Conservation (phyloP, 1,140 invertebrate genomes). For the Neodiprion pinetum region DNA sequence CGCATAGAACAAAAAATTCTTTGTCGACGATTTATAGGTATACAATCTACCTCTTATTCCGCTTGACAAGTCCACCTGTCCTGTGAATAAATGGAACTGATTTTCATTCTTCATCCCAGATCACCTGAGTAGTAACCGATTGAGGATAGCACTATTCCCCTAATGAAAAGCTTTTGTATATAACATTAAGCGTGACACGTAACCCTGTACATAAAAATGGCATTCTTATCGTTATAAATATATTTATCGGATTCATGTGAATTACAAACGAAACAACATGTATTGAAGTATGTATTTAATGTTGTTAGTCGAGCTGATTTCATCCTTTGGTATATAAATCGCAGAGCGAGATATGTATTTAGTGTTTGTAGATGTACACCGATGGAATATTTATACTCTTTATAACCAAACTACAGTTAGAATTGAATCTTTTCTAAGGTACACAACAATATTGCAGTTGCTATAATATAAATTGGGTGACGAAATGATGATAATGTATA, state of each 20-base stretch:
- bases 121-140: too few relatives aligned
- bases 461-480: background rate
- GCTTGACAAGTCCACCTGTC: background rate
- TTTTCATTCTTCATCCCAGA: too few relatives aligned
- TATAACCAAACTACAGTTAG: background rate
- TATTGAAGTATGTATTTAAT: background rate
- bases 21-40: background rate
- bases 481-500: constrained; percentile 1
- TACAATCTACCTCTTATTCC: too few relatives aligned
- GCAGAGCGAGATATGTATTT: background rate
- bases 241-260: constrained; percentile 4
- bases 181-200: background rate
- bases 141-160: background rate
- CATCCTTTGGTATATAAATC: background rate
- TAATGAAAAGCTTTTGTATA: constrained; percentile 3
- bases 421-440: constrained; percentile 5
- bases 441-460: background rate
- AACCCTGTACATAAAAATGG: constrained; percentile 2
- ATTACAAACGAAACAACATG: background rate
- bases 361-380: background rate
- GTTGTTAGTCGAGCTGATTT: background rate
- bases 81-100: too few relatives aligned
- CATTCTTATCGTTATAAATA: background rate
- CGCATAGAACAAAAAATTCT: background rate
- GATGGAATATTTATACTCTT: background rate